Base-by-base conservation (phyloP, 2,888 invertebrate genomes). In the Diabrotica balteata region DNA sequence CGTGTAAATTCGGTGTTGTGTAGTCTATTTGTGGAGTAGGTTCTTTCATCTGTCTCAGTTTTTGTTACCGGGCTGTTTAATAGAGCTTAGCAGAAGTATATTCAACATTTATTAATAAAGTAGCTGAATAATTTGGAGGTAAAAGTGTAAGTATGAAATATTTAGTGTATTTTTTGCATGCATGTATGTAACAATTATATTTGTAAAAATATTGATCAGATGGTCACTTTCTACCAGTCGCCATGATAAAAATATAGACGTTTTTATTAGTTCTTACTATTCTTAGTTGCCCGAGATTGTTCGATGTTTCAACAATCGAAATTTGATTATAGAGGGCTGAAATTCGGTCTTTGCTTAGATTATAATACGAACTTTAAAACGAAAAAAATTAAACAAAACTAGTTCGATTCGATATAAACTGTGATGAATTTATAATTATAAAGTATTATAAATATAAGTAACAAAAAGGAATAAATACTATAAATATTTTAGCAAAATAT, bases 221-320 rank as follows among this genome's bases (percentile, higher is more conserved):
- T 52, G 58, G 58, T 62, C 52, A 58, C 58, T 59, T 67, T 17
- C 47, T 45, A 11, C 52, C 44, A 69, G 75, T 75, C 77, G 79
- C 79, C 79, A 79, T 79, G 73, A 74, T 76, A 74, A 74, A 73
- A 79, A 79, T 80, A 3, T 32, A 32, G 32, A 32, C 32, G 32
- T 32, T 32, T 32, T 32, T 32, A 32, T 32, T 32, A 32, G 32
- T 32, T 32, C 32, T n/a, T n/a, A n/a, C n/a, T n/a, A n/a, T n/a
- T n/a, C n/a, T 17, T 17, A 17, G 17, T 17, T 17, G 2, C 32
- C 5, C 32, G 32, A 32, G 32, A 5, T 32, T 32, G 32, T 32
- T 32, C 32, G 32, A 32, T 2, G 32, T 32, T 32, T 32, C 32
- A 32, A 32, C 32, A 32, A 32, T 32, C 32, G 32, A 32, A 32